These are phyloP conservation scores for Athripsodes cinereus DNA, from an alignment of 2,888 invertebrate species.

Conservation along the genomic window DNA sequence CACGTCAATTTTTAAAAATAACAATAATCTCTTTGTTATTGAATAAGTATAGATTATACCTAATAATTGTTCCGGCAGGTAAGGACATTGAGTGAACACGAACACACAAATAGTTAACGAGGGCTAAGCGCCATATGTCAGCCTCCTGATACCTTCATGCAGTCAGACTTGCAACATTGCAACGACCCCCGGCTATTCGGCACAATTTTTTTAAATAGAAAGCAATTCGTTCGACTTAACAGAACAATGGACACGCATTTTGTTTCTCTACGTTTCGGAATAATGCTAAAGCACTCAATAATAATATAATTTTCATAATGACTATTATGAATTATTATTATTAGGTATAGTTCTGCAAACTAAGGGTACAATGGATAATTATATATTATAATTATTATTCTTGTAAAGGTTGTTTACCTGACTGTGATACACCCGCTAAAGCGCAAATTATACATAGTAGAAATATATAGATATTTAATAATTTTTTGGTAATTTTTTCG, in stretches of 20 bases:
- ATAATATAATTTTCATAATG: not conserved
- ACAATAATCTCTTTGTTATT: not conserved
- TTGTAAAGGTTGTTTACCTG: too few relatives aligned
- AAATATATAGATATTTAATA: too few relatives aligned
- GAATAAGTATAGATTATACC: not conserved
- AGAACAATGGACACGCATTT: slow-evolving; percentile 8
- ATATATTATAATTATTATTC: too few relatives aligned
- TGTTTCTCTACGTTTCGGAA: slow-evolving; percentile 7
- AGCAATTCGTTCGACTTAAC: slow-evolving; percentile 11
- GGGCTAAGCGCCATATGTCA: slow-evolving; percentile 15
- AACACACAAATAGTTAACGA: not conserved
- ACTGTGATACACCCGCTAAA: too few relatives aligned
- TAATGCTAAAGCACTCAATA: not conserved
- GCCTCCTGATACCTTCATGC: not conserved
- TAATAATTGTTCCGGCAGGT: too few relatives aligned
- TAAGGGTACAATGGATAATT: too few relatives aligned
- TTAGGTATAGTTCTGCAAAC: too few relatives aligned
- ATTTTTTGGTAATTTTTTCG: too few relatives aligned
- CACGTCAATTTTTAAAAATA: too few relatives aligned
- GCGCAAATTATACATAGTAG: too few relatives aligned
- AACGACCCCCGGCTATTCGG: slow-evolving; percentile 6
- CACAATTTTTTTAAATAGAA: slow-evolving; percentile 13
- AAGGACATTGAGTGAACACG: not conserved
- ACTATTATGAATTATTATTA: too few relatives aligned
- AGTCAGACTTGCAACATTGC: not conserved